These are phyloP conservation scores for Achroia grisella DNA, from an alignment of 1,140 invertebrate species.

Conservation along the genomic window DNA sequence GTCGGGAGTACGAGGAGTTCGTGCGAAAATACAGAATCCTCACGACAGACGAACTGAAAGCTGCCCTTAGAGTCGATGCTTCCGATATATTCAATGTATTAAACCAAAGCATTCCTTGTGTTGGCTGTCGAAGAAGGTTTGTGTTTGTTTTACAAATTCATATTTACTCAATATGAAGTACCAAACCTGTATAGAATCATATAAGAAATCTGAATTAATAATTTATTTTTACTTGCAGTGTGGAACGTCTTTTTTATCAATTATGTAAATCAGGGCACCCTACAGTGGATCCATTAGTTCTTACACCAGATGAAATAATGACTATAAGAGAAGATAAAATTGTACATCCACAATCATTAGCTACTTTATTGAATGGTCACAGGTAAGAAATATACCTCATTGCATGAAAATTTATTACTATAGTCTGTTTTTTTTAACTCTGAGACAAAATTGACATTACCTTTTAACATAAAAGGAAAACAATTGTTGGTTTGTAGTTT, in stretches of 20 bases:
- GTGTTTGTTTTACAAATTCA: neutral
- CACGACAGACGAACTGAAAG: conserved; percentile 84
- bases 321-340: conserved; percentile 86
- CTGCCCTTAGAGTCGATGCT: conserved; percentile 87
- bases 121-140: conserved; percentile 92
- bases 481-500: too few relatives aligned
- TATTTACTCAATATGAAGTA: too few relatives aligned
- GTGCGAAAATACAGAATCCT: conserved; percentile 85
- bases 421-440: too few relatives aligned
- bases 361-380: conserved; percentile 89
- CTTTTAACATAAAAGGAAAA: too few relatives aligned
- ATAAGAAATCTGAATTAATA: conserved; percentile 3
- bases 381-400: conserved; percentile 75
- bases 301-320: conserved; percentile 81
- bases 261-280: conserved; percentile 86
- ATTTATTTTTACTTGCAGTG: conserved; percentile 75
- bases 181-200: too few relatives aligned
- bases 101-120: conserved; percentile 92
- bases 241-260: conserved; percentile 89
- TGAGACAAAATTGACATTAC: too few relatives aligned
- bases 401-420: too few relatives aligned
- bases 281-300: conserved; percentile 85
- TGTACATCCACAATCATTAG: conserved; percentile 83
- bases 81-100: conserved; percentile 88
- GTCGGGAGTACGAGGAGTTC: conserved; percentile 89